Base-by-base conservation (phyloP, 2,888 invertebrate genomes). In the Leucoptera coffeella region DNA sequence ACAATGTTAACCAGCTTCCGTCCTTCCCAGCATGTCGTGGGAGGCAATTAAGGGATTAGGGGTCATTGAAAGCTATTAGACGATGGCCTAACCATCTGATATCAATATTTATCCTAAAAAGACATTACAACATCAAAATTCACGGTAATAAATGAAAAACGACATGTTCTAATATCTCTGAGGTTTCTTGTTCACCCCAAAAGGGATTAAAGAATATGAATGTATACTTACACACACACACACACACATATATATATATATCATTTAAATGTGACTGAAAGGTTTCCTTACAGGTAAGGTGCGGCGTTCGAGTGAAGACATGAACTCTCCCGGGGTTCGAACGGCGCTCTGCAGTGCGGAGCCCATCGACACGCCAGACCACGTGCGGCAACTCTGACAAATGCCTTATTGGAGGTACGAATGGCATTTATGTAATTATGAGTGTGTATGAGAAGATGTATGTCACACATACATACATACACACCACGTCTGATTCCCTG, bases 341-440 rank as follows among this genome's bases (percentile, higher is more conserved):
- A 9, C 24, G 2, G 11, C 19, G 3, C 5, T 11, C 5, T 17
- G 17, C 25, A n/a, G n/a, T n/a, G 29, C 35, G 8, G 60, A 55
- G 36, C 55, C 56, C 20, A 54, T 58, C 9, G 54, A 54, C 34
- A 47, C 61, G 44, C 47, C 67, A 45, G 22, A 50, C 62, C 32
- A 69, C 73, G 45, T 74, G 74, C 9, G 10, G n/a, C n/a, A n/a
- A 37, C 77, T 77, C 61, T 79, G 78, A 79, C 78, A 75, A 54
- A 62, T 67, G 55, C 74, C 74, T 38, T 67, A 61, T 42, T 74
- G 77, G 72, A 76, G 76, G 77, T 76, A 45, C 6, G 9, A 7
- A 17, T 17, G n/a, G n/a, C n/a, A n/a, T n/a, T n/a, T n/a, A n/a
- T n/a, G n/a, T n/a, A n/a, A n/a, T n/a, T n/a, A n/a, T n/a, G n/a